Evolutionary conservation across 2,797 vertebrate genomes (phyloP).

Genomic region (Peromyscus aztecus): DNA sequence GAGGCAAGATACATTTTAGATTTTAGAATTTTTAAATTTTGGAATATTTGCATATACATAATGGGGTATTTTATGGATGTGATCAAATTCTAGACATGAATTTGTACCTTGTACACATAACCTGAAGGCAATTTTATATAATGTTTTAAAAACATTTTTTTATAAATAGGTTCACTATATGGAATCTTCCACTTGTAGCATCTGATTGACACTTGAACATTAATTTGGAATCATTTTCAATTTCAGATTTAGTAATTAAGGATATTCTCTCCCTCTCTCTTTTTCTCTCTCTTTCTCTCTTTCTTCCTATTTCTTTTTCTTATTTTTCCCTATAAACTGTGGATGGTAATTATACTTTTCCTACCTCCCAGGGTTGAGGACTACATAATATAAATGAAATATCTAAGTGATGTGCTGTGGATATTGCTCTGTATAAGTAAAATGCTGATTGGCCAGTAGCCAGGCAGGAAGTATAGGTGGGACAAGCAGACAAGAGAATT

Average conservation of each 20-base stretch:
- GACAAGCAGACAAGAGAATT: no score
- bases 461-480: no score
- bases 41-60: background rate
- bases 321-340: background rate
- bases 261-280: background rate
- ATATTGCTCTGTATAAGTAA: no score
- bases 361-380: background rate
- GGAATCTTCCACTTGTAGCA: background rate
- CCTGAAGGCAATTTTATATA: background rate
- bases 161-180: background rate
- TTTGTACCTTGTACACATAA: background rate
- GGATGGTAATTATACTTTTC: constrained; percentile 31
- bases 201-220: background rate
- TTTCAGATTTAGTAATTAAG: background rate
- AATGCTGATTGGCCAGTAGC: no score
- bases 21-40: background rate
- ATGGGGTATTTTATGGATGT: background rate
- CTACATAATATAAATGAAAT: constrained; percentile 28
- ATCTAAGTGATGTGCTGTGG: background rate
- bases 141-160: background rate
- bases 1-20: background rate
- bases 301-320: background rate
- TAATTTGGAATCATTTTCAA: background rate
- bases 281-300: background rate
- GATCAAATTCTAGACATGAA: background rate